Evolutionary conservation across 2,888 invertebrate genomes (phyloP), one percentile per base, ranked within the genome.

Genomic region (Petrolisthes manimaculis): DNA sequence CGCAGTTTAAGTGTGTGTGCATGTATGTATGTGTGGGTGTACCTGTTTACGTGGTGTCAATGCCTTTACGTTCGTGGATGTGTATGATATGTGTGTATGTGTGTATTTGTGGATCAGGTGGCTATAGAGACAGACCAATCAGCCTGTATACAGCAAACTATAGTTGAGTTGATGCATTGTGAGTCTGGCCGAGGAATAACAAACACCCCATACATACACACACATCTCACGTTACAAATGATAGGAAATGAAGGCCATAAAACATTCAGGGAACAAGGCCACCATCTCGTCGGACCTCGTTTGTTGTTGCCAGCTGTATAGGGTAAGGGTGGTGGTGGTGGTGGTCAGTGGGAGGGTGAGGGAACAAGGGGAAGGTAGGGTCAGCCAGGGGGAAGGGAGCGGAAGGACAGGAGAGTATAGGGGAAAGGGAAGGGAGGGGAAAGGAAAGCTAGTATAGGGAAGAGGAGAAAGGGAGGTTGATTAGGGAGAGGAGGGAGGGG

Each of bases 201-300:
- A 37, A 37, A 37, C 37, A 37, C 37, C 2, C 37, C 75, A 75
- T 21, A 3, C 24, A 75, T 21, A 4, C 75, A 75, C 18, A 21
- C 75, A 75, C 75, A 51, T 78, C 51, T 51, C 78, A 9, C 61
- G 80, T 80, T 80, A 80, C 80, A 80, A 80, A 80, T 80, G 54
- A 56, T 80, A 80, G 80, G 80, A 80, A 80, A 80, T 80, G 56
- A 56, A 55, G 80, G 21, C 56, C 54, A 56, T 80, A 80, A 80
- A 80, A 6, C 56, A 55, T 54, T 24, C 14, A 6, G 55, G 80
- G 24, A 80, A 80, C 80, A 55, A 80, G 80, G 18, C 80, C 24
- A 55, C 80, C 80, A 80, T 56, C 80, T 55, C 56, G 56, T 56
- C 55, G 21, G 80, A 80, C 12, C 61, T 61, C 61, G 18, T 61